A percentile compares a stretch with the other conserved stretches of the same genome.
Evolutionary conservation across 2,888 invertebrate species (phyloP).

Genomic region (Dryobota labecula): DNA sequence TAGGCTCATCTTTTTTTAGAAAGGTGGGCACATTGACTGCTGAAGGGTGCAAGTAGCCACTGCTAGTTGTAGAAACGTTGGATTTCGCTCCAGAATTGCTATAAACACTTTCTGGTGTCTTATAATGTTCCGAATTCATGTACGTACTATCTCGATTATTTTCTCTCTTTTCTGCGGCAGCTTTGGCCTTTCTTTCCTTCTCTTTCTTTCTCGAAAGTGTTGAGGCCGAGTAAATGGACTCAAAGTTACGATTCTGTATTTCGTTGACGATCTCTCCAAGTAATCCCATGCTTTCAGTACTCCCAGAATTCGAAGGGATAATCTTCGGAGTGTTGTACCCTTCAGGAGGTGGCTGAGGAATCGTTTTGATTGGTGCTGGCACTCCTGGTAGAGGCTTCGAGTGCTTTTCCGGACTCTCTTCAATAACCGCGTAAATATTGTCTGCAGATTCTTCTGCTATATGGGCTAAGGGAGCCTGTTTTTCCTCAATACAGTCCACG

Average conservation of each 20-base stretch:
- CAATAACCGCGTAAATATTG: constrained; percentile 97
- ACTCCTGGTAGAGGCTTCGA: constrained; percentile 83
- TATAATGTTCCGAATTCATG: constrained; percentile 91
- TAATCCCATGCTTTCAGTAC: constrained; percentile 93
- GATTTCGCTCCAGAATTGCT: constrained; percentile 92
- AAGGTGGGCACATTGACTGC: constrained; percentile 92
- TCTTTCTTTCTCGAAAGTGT: constrained; percentile 92
- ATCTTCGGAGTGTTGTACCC: constrained; percentile 88
- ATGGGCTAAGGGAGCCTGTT: constrained; percentile 91
- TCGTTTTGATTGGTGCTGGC: constrained; percentile 77
- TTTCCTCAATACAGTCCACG: constrained; percentile 94
- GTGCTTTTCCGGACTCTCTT: constrained; percentile 92
- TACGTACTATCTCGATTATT: constrained; percentile 89
- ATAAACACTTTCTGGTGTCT: constrained; percentile 91
- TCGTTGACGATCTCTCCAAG: constrained; percentile 96
- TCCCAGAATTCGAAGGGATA: constrained; percentile 86
- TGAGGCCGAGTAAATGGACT: constrained; percentile 96
- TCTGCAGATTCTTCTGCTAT: constrained; percentile 92
- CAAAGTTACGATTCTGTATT: constrained; percentile 96
- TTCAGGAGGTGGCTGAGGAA: constrained; percentile 85
- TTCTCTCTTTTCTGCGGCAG: constrained; percentile 68
- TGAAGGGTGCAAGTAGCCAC: constrained; percentile 94
- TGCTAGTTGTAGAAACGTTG: constrained; percentile 91
- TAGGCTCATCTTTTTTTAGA: constrained; percentile 76
- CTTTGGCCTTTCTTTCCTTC: constrained; percentile 73